These are phyloP conservation scores for Mactromeris polynyma DNA, from an alignment of 2,888 invertebrate species.

Conservation along the genomic window DNA sequence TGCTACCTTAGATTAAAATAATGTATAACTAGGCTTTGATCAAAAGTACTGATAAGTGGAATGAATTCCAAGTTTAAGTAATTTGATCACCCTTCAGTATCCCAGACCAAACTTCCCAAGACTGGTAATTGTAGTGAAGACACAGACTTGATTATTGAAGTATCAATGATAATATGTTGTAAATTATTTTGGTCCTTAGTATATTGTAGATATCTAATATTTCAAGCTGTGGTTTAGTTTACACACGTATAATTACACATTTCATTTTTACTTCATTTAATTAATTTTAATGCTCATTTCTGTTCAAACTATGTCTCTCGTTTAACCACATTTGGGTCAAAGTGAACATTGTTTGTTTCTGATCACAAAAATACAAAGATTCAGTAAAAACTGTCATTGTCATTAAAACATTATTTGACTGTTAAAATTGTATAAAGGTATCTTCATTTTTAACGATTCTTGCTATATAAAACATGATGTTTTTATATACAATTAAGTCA, in stretches of 20 bases:
- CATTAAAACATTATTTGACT: too few species aligned
- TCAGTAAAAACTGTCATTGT: neutral
- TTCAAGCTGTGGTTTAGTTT: neutral
- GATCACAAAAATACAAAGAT: neutral
- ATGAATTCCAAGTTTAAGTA: too few species aligned
- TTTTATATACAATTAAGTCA: too few species aligned
- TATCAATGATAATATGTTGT: neutral
- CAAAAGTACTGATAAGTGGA: too few species aligned
- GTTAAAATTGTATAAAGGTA: too few species aligned
- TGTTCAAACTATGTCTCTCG: conserved; percentile 1
- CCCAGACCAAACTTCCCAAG: neutral
- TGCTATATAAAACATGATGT: too few species aligned
- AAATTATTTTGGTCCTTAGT: too few species aligned
- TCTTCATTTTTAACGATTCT: too few species aligned
- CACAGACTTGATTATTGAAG: neutral
- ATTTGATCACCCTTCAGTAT: neutral
- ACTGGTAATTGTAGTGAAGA: neutral
- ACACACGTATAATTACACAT: neutral
- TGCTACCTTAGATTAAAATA: too few species aligned
- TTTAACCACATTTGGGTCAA: neutral
- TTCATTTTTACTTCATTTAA: neutral
- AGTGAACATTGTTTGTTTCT: neutral
- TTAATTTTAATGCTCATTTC: neutral
- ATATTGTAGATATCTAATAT: neutral
- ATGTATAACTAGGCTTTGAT: too few species aligned